Evolutionary conservation across 2,797 vertebrate species (phyloP), one percentile per base, ranked within the genome.

Genomic region (Amblyraja radiata): DNA sequence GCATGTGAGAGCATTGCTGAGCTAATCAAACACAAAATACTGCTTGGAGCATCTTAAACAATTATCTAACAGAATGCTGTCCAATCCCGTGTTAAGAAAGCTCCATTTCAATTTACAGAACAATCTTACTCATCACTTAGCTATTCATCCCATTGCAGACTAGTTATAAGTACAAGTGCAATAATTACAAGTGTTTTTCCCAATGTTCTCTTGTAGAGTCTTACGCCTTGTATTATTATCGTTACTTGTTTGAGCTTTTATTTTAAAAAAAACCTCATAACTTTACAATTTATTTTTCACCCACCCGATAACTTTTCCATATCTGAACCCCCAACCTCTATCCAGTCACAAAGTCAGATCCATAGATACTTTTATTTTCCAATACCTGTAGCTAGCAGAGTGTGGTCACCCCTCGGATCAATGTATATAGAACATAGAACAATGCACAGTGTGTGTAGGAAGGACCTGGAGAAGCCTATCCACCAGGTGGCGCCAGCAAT

Each of bases 41-140:
- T 68, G n/a, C 84, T 23, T 88, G 21, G 68, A 65, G 63, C 61
- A 88, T 68, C 16, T 88, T 36, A 14, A 21, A 36, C 61, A 36
- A 36, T 68, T 65, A 18, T 88, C 25, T 32, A 16, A 14, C n/a
- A 23, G n/a, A 28, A 28, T 46, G 28, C 10, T 28, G 58, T 28
- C 83, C 58, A 63, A 63, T 14, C 58, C 25, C 18, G 63, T 32
- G n/a, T 36, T 36, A 36, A 36, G 61, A 36, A 8, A 21, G 84
- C 61, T 88, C 63, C 5, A 68, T 25, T 88, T 88, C 63, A 88
- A 68, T 88, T 88, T 36, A 36, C 63, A 88, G 11, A 2, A 88
- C 84, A 88, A 88, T 88, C 61, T 68, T 68, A 63, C 84, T 88
- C 84, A 88, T 88, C 84, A 88, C 84, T 68, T 21, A 36, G 88